Percentiles rank a stretch among this genome's conserved stretches.
Conservation (phyloP, 2,113 vertebrate genomes). For the Sorex araneus region DNA sequence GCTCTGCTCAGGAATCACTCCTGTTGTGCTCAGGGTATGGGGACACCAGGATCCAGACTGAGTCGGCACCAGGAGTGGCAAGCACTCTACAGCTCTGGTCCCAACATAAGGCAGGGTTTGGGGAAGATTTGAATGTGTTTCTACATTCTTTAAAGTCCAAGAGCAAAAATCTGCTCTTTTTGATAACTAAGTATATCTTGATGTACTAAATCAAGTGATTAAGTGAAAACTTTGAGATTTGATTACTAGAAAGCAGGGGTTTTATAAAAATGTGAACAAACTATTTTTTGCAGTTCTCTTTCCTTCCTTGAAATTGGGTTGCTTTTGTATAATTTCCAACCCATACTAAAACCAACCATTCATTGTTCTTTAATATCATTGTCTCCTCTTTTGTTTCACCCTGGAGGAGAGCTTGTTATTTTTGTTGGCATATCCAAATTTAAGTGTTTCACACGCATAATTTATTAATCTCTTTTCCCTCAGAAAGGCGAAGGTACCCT, state of each 20-base stretch:
- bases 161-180: not conserved
- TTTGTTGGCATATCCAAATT: not conserved
- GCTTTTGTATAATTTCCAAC: not conserved
- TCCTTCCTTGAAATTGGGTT: not conserved
- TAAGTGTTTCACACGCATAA: accelerated
- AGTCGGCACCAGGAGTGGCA: too few species aligned
- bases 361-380: not conserved
- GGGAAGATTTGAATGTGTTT: not conserved
- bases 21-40: too few species aligned
- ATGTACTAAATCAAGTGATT: not conserved
- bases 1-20: too few species aligned
- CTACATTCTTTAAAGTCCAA: not conserved
- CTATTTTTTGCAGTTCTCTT: not conserved
- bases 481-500: accelerated
- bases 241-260: not conserved
- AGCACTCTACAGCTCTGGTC: too few species aligned
- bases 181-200: not conserved
- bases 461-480: not conserved
- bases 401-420: not conserved
- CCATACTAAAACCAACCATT: not conserved
- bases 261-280: not conserved
- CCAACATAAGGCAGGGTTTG: not conserved
- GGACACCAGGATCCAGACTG: too few species aligned
- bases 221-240: not conserved
- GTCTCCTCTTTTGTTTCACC: not conserved